Evolutionary conservation across 2,113 vertebrate species (phyloP).

Genomic region (Danionella cerebrum): DNA sequence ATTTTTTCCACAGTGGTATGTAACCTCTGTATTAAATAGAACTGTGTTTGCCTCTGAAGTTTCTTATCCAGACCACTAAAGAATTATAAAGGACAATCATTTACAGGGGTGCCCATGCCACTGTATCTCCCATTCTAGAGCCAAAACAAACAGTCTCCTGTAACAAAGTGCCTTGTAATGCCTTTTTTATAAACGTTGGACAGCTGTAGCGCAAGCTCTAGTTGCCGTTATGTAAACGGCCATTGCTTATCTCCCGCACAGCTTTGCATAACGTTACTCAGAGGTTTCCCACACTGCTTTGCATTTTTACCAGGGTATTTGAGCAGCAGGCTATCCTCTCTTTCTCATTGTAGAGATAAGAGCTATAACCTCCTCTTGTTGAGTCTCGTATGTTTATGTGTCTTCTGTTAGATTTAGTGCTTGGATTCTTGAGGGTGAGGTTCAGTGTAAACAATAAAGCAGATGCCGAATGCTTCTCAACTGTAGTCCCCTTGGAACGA

Average conservation of each 20-base stretch:
- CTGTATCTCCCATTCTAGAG: slow-evolving; percentile 25
- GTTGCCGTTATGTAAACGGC: slow-evolving; percentile 52
- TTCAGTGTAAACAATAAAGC: slow-evolving; percentile 10
- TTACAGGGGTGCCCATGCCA: no score
- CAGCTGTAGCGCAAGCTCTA: slow-evolving; percentile 41
- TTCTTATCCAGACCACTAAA: no score
- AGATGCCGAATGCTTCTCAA: slow-evolving; percentile 17
- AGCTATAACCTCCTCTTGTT: background rate
- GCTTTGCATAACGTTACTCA: slow-evolving; percentile 60
- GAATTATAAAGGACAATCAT: no score
- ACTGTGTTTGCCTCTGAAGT: no score
- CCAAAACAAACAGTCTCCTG: slow-evolving; percentile 46
- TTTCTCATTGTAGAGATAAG: slow-evolving; percentile 8
- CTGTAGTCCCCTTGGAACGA: slow-evolving; percentile 12
- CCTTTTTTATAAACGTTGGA: slow-evolving; percentile 54
- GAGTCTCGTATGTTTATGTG: slow-evolving; percentile 8
- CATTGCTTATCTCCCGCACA: slow-evolving; percentile 51
- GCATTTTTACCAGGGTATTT: slow-evolving; percentile 42
- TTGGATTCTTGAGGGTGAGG: background rate
- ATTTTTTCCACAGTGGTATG: no score
- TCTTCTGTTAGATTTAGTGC: slow-evolving; percentile 30
- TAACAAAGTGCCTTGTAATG: slow-evolving; percentile 34
- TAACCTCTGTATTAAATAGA: no score
- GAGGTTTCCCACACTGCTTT: slow-evolving; percentile 52
- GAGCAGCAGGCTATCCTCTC: slow-evolving; percentile 18